A percentile compares a stretch with the other conserved stretches of the same genome.
Evolutionary conservation across 2,888 invertebrate genomes (phyloP).

Genomic region (Drosophila trichaetosa): DNA sequence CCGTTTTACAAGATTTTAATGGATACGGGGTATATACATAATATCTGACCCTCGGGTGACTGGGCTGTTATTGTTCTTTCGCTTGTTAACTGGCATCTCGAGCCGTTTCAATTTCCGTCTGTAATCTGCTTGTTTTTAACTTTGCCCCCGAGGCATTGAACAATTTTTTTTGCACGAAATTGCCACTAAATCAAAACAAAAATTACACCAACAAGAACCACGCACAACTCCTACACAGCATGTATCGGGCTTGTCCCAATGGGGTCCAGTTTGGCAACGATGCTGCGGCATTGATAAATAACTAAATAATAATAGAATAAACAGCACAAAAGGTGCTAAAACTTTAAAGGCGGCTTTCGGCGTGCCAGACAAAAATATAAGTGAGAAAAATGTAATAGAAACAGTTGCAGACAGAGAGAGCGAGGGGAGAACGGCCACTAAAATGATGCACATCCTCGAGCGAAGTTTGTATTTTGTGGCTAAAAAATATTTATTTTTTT

Average conservation of each 20-base stretch:
- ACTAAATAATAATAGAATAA: slow-evolving; percentile 79
- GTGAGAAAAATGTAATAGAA: slow-evolving; percentile 10
- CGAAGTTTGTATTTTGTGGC: slow-evolving; percentile 39
- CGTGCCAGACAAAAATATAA: slow-evolving; percentile 29
- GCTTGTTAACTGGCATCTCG: slow-evolving; percentile 55
- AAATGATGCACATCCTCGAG: slow-evolving; percentile 45
- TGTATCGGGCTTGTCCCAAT: slow-evolving; percentile 38
- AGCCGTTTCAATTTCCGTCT: slow-evolving; percentile 66
- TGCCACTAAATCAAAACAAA: slow-evolving; percentile 76
- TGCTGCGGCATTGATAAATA: slow-evolving; percentile 65
- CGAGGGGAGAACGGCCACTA: neutral
- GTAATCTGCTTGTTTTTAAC: slow-evolving; percentile 62
- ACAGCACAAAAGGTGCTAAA: slow-evolving; percentile 66
- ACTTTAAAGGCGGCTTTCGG: slow-evolving; percentile 53
- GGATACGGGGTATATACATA: slow-evolving; percentile 7
- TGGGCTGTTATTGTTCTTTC: slow-evolving; percentile 44
- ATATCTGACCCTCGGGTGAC: slow-evolving; percentile 44
- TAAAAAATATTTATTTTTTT: slow-evolving; percentile 52
- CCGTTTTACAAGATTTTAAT: neutral
- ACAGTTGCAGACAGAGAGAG: neutral
- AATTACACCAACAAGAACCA: slow-evolving; percentile 28
- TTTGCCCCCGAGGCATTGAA: slow-evolving; percentile 54
- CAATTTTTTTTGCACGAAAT: slow-evolving; percentile 73
- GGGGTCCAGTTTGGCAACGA: slow-evolving; percentile 33
- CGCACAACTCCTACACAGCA: slow-evolving; percentile 63